A percentile compares a stretch with the other conserved stretches of the same genome.
Evolutionary conservation across 2,797 vertebrate species (phyloP).

Genomic region (Manis javanica): DNA sequence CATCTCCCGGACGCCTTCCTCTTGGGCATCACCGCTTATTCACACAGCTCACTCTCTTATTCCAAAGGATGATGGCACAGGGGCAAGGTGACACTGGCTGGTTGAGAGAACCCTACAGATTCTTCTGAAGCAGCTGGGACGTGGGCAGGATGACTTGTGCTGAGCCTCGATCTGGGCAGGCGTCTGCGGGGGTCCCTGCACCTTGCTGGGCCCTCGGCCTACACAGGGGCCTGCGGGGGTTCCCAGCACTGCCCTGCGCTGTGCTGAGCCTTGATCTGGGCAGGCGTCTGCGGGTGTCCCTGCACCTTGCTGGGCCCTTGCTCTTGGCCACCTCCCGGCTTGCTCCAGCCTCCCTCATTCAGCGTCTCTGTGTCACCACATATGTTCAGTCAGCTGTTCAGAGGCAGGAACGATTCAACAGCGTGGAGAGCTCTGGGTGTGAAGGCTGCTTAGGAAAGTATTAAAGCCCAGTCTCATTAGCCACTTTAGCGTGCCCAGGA

Average conservation of each 20-base stretch:
- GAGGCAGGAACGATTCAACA: neutral
- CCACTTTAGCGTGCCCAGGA: neutral
- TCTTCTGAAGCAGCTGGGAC: constrained; percentile 72
- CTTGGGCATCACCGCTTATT: constrained; percentile 62
- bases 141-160: constrained; percentile 60
- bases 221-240: no score
- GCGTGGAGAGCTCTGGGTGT: neutral
- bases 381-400: neutral
- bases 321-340: neutral
- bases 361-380: neutral
- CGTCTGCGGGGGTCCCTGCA: neutral
- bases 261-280: no score
- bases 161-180: neutral
- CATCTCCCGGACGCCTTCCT: constrained; percentile 72
- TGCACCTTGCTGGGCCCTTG: neutral
- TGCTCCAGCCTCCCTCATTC: neutral
- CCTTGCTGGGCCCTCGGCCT: no score
- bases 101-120: constrained; percentile 60
- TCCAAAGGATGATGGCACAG: neutral
- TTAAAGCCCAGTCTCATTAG: neutral
- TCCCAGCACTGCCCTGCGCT: no score
- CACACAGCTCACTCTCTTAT: constrained; percentile 56
- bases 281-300: neutral
- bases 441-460: neutral
- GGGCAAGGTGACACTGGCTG: constrained; percentile 67